phyloP scores from a whole-genome alignment of 2,888 invertebrate genomes.

The Dorcus hopei region DNA sequence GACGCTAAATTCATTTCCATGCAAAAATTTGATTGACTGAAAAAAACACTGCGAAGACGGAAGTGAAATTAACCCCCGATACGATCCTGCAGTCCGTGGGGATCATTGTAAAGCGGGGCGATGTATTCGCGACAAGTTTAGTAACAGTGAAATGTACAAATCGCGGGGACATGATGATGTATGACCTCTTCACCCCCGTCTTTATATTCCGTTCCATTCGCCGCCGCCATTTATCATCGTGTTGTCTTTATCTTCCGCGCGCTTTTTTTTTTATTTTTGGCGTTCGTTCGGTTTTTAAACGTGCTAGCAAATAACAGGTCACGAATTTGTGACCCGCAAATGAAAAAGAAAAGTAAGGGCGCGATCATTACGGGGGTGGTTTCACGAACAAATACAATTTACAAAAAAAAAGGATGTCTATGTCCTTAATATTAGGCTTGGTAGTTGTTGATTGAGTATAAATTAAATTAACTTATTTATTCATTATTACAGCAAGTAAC shows the following conservation, averaged over 20 bases:
- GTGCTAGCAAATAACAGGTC: background rate
- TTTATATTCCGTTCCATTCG: conserved; percentile 25
- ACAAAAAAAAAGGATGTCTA: no score
- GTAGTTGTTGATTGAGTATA: background rate
- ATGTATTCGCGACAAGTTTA: conserved; percentile 29
- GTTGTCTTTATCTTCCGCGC: conserved; percentile 11
- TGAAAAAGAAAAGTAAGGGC: no score
- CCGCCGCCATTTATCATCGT: conserved; percentile 23
- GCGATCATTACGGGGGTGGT: background rate
- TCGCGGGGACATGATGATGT: conserved; percentile 31
- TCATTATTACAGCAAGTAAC: background rate
- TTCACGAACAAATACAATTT: no score
- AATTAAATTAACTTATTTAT: background rate
- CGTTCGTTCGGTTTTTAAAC: conserved; percentile 4
- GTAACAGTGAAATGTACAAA: conserved; percentile 32
- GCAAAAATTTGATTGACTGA: no score
- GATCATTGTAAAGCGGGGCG: conserved; percentile 16
- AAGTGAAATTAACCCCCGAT: background rate
- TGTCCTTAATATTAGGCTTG: no score
- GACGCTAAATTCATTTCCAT: no score
- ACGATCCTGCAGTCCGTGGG: conserved; percentile 1
- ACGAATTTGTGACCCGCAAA: no score
- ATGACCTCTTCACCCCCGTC: conserved; percentile 26
- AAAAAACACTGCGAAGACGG: no score
- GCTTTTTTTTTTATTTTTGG: background rate